A percentile compares a stretch with the other conserved stretches of the same genome.
Conservation (phyloP, 2,888 invertebrate genomes). For the Anodontia alba region DNA sequence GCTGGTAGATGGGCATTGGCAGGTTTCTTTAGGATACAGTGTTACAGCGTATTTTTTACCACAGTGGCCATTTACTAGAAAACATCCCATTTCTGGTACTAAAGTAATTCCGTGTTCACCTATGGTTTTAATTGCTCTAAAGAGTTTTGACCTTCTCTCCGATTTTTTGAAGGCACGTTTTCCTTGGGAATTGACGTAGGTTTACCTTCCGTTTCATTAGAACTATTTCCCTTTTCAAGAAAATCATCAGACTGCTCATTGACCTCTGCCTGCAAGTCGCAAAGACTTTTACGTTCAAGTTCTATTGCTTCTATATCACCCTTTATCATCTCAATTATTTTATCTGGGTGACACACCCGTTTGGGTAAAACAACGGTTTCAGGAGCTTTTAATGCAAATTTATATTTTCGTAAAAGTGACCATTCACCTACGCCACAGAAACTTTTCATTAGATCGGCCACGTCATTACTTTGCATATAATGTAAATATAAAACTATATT, state of each 20-base stretch:
- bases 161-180: background rate
- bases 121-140: background rate
- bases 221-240: background rate
- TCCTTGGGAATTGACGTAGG: background rate
- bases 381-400: slow-evolving; percentile 18
- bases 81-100: background rate
- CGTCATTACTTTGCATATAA: slow-evolving; percentile 23
- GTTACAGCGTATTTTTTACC: slow-evolving; percentile 20
- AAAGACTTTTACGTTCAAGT: background rate
- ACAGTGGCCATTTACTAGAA: background rate
- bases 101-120: background rate
- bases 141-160: background rate
- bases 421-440: slow-evolving; percentile 18
- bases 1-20: slow-evolving; percentile 28
- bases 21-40: slow-evolving; percentile 22
- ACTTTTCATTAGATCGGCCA: slow-evolving; percentile 1
- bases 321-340: background rate
- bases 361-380: slow-evolving; percentile 1
- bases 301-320: background rate
- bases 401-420: background rate
- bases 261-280: background rate
- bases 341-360: slow-evolving; percentile 25
- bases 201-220: background rate
- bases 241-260: background rate
- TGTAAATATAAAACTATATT: slow-evolving; percentile 28